Conservation (phyloP, 2,888 invertebrate species). For the Limenitis arthemis region DNA sequence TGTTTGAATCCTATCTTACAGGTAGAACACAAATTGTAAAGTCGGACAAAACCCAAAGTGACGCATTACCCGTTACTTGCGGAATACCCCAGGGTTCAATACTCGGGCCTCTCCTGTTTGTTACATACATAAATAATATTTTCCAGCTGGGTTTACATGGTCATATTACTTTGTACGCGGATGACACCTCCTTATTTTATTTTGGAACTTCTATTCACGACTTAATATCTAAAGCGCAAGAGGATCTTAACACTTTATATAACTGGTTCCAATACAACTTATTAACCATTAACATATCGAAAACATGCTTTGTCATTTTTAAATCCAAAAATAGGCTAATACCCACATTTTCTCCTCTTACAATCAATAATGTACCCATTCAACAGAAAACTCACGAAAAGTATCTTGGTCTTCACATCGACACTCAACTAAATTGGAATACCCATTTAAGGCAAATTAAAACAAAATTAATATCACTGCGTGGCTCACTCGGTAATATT, state of each 20-base stretch:
- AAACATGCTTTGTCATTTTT: not conserved
- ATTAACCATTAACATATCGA: not conserved
- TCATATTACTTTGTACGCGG: too few relatives aligned
- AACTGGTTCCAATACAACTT: not conserved
- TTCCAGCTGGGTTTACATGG: too few relatives aligned
- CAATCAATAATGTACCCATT: too few relatives aligned
- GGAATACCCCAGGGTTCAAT: not conserved
- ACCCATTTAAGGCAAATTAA: too few relatives aligned
- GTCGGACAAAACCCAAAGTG: not conserved
- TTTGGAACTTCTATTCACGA: not conserved
- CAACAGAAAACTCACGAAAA: too few relatives aligned
- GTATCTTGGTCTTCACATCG: too few relatives aligned
- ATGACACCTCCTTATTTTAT: not conserved
- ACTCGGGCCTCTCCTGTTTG: slow-evolving; percentile 2
- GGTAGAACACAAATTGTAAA: not conserved
- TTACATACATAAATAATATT: too few relatives aligned
- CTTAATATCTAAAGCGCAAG: not conserved
- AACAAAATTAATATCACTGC: too few relatives aligned
- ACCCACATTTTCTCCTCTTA: not conserved
- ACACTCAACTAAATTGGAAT: too few relatives aligned
- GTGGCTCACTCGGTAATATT: too few relatives aligned
- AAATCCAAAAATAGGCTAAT: not conserved
- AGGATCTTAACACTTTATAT: not conserved
- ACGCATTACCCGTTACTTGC: not conserved
- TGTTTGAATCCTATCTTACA: not conserved